Base-by-base conservation (phyloP, 2,113 vertebrate genomes). In the Notarius lentiginosus region DNA sequence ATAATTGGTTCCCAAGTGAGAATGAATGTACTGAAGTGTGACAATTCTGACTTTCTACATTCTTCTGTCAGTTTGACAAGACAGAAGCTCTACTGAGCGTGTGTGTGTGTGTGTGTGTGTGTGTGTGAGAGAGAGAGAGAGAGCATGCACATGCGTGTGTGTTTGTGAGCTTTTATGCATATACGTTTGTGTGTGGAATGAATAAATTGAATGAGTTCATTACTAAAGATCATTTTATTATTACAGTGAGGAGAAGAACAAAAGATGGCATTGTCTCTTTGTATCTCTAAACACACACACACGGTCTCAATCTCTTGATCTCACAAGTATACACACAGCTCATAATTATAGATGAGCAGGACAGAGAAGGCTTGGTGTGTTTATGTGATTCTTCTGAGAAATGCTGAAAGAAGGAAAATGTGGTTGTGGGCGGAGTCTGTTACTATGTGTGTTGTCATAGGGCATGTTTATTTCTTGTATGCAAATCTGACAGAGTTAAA, bases 311-410 rank as follows among this genome's bases (percentile, higher is more conserved):
- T n/a, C 12, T 41, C 56, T 84, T 70, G 24, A 81, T 65, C 75
- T 63, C 66, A 60, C 24, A 84, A 17, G 34, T 11, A 2, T 30
- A 56, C 51, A 72, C 22, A 47, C 22, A 86, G 49, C 76, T 86
- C 22, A 75, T 81, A 80, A 80, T 87, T 82, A 84, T 12, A 80
- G 87, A 79, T 80, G 65, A 66, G 55, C 18, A 63, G 87, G 79
- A 49, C n/a, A 14, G 53, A 79, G 51, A 9, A 17, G 79, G 17
- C 18, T 80, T 34, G 27, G 17, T 22, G 17, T 56, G 76, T 56
- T 77, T 77, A 5, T 10, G 9, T 49, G 41, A 47, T 73, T 47
- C 70, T 47, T 2, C 27, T 34, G 34, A 41, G 1, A 58, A 30
- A 58, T 63, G 27, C 79, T 61, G 18, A 22, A 81, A 12, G 22